Base-by-base conservation (phyloP, 2,113 vertebrate species). In the Forbesichthys agassizii region DNA sequence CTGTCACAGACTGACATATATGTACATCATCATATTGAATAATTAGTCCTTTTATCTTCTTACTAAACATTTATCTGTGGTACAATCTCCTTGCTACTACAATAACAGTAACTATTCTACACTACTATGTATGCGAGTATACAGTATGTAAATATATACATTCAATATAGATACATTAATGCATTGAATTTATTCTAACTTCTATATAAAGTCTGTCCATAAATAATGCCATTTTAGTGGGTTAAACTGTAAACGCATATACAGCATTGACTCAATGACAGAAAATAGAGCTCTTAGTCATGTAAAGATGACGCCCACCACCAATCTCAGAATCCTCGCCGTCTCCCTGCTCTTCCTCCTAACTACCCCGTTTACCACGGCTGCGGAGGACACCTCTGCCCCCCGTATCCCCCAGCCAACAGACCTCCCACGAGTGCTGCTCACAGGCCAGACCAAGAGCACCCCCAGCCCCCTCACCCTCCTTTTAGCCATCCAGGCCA, bases 221-320 rank as follows among this genome's bases (percentile, higher is more conserved):
- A 83, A 83, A 82, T 80, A 84, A 86, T 86, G 83, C 56, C 61
- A 61, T 82, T 82, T 82, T 83, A 89, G 75, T 86, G 75, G 73
- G 75, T 85, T 81, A 75, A 77, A 85, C 74, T 80, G 80, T 74
- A 84, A 82, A 86, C 81, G 74, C 76, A 69, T 77, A 88, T 78
- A 85, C 85, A 81, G 69, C 80, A 63, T 91, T 86, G 88, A 90
- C 79, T 91, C 90, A 88, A 83, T 75, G 66, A 83, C 78, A 90
- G 76, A 91, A 91, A 91, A 88, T 89, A 90, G 90, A 85, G 81
- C 82, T 80, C 80, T 88, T 89, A 91, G 89, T 89, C 91, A 92
- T 91, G 88, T 91, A 89, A 93, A 92, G 88, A 94, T 92, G 91
- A 91, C 88, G 82, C 89, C 90, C 89, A 89, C 89, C 75, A 86